Evolutionary conservation across 2,888 invertebrate genomes (phyloP), one percentile per base, ranked within the genome.

Genomic region (Microctonus aethiopoides): DNA sequence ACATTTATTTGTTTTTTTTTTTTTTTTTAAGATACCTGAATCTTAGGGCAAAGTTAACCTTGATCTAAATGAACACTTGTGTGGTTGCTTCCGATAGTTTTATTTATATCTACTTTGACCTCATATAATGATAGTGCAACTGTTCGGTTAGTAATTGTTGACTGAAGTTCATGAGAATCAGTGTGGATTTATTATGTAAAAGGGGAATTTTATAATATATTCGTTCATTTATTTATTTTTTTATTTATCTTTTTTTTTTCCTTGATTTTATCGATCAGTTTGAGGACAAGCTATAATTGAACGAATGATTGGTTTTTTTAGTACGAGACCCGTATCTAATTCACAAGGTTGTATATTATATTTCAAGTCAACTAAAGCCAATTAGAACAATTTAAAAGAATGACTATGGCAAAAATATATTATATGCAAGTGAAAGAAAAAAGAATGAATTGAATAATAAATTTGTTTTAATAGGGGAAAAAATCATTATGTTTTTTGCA

Each of bases 101-200:
- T 74, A 74, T 76, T 73, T 76, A 74, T 76, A 73, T 72, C 73
- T 68, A 66, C 65, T n/a, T 46, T 60, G 56, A 68, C 70, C 68
- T 74, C 75, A 76, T 73, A 74, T 74, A 74, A 76, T 71, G 72
- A 68, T 62, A 56, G 24, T 46, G 16, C 7, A n/a, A 7, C 7
- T 46, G 46, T 6, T n/a, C n/a, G n/a, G 46, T n/a, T 46, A 16
- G 46, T 46, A 16, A 46, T 46, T 46, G 46, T 46, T 46, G 46
- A 16, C 46, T 7, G 2, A 16, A 46, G 7, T 16, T 16, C 7
- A 7, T 46, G 46, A 46, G 46, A 46, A 46, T 46, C 16, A 20
- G 20, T 16, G 16, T 20, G 16, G 16, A 16, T 46, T 16, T 7
- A 46, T 46, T 46, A 16, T 46, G 9, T 46, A 9, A 16, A 46